These are phyloP conservation scores for Bradysia coprophila DNA, from an alignment of 1,140 invertebrate species.

Conservation along the genomic window DNA sequence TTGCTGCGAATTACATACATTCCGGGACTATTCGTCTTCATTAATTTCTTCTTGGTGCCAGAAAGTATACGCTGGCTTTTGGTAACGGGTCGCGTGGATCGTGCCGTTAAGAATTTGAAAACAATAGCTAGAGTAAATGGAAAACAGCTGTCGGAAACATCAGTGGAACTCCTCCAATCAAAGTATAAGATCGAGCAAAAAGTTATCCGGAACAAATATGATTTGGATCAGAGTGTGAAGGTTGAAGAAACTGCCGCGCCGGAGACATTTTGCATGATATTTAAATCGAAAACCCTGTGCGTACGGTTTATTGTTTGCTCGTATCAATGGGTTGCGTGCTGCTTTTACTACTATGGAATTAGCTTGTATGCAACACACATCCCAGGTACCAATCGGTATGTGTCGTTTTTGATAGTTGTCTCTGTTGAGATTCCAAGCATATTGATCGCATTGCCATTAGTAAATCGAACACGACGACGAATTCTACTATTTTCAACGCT, in stretches of 20 bases:
- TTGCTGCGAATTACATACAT: conserved; percentile 44
- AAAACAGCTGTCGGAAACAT: conserved; percentile 30
- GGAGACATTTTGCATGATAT: conserved; percentile 25
- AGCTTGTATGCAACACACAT: conserved; percentile 60
- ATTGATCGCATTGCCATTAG: conserved; percentile 37
- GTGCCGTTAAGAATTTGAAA: conserved; percentile 35
- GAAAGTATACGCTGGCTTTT: conserved; percentile 59
- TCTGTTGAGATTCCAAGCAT: conserved; percentile 54
- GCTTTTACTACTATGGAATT: conserved; percentile 64
- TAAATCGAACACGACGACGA: conserved; percentile 42
- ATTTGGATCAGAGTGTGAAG: conserved; percentile 9
- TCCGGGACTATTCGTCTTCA: conserved; percentile 39
- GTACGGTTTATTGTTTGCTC: conserved; percentile 39
- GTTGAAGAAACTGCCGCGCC: conserved; percentile 10
- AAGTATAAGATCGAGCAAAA: conserved; percentile 17
- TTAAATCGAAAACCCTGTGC: conserved; percentile 34
- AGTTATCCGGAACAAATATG: conserved; percentile 3
- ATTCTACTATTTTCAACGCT: conserved; percentile 35
- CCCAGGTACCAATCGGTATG: conserved; percentile 45
- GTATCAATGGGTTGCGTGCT: conserved; percentile 47
- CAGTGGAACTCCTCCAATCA: conserved; percentile 24
- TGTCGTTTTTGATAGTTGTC: conserved; percentile 50
- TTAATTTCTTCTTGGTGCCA: conserved; percentile 36
- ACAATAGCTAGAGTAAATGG: conserved; percentile 50
- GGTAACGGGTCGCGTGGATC: conserved; percentile 40